phyloP scores from a whole-genome alignment of 2,797 vertebrate genomes.

The Sorex maritimensis region DNA sequence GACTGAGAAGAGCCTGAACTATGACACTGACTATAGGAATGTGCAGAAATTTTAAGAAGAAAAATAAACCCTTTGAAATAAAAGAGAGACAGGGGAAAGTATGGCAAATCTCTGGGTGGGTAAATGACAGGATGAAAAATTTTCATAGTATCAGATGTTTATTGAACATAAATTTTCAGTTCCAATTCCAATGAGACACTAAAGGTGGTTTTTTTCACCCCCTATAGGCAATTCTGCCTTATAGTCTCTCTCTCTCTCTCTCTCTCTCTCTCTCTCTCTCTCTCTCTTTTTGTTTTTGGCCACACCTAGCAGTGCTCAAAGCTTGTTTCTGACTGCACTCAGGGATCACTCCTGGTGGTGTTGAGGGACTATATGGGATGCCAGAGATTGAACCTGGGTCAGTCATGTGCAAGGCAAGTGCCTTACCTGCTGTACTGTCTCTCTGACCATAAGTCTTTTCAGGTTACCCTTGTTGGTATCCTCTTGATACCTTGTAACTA shows the following conservation, averaged over 20 bases:
- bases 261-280: too few relatives aligned
- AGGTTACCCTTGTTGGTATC: not conserved
- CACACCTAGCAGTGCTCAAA: too few relatives aligned
- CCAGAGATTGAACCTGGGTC: too few relatives aligned
- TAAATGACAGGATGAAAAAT: constrained; percentile 46
- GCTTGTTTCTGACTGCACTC: too few relatives aligned
- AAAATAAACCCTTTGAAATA: constrained; percentile 5
- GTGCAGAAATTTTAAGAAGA: not conserved
- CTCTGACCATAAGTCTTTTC: too few relatives aligned
- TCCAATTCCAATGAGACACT: not conserved
- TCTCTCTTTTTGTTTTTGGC: too few relatives aligned
- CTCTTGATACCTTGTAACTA: not conserved
- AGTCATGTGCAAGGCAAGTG: too few relatives aligned
- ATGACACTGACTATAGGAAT: constrained; percentile 11
- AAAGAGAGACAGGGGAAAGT: not conserved
- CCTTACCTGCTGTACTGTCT: too few relatives aligned
- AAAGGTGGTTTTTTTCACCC: not conserved
- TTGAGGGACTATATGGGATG: too few relatives aligned
- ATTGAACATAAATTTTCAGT: constrained; percentile 6
- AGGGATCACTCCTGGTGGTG: too few relatives aligned
- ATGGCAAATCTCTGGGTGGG: not conserved
- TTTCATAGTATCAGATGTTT: not conserved
- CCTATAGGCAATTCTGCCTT: not conserved
- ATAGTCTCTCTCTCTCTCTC: not conserved
- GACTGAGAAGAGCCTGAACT: not conserved